These are phyloP conservation scores for Drosophila mayri DNA, from an alignment of 1,140 invertebrate genomes.

Conservation along the genomic window DNA sequence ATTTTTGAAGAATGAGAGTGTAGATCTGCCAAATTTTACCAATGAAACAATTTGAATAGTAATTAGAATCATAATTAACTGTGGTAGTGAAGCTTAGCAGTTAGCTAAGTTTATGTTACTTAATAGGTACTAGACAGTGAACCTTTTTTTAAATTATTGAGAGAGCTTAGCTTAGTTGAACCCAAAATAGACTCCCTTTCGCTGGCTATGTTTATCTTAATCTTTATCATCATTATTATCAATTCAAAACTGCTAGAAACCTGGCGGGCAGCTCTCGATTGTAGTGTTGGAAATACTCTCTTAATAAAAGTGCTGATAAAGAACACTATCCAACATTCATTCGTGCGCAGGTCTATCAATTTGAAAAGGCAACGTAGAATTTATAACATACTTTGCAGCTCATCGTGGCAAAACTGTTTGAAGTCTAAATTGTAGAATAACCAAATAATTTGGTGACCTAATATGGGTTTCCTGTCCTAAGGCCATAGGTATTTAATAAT, in stretches of 20 bases:
- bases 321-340: not conserved
- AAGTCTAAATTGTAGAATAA: not conserved
- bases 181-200: no score
- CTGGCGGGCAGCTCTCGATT: not conserved
- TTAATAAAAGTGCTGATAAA: not conserved
- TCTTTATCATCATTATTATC: not conserved
- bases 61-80: not conserved
- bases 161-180: no score
- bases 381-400: constrained; percentile 13
- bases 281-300: not conserved
- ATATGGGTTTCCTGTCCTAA: not conserved
- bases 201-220: no score
- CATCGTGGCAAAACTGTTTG: not conserved
- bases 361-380: not conserved
- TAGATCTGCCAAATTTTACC: not conserved
- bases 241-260: not conserved
- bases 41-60: not conserved
- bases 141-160: not conserved
- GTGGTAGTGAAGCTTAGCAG: not conserved
- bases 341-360: not conserved
- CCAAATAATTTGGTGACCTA: not conserved
- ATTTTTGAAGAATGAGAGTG: not conserved
- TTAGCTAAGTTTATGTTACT: not conserved
- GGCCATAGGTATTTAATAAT: not conserved
- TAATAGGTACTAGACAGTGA: not conserved